phyloP scores from a whole-genome alignment of 1,140 invertebrate genomes.

The Capitella teleta region DNA sequence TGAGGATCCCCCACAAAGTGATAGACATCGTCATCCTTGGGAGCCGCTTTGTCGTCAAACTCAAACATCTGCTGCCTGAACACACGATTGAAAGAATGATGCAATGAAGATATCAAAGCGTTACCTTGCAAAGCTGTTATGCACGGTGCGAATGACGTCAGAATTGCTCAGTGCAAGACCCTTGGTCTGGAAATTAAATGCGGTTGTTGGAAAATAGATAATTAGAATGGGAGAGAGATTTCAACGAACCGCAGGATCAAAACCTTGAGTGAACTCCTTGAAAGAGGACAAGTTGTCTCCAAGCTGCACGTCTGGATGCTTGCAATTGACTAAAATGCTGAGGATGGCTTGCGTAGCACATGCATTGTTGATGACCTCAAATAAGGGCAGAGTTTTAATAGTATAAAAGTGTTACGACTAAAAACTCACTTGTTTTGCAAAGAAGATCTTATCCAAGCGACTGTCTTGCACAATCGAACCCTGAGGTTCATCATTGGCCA shows the following conservation, averaged over 20 bases:
- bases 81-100: too few species aligned
- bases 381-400: too few species aligned
- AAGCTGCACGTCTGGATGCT: slow-evolving; percentile 72
- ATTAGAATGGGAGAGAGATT: not conserved
- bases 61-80: slow-evolving; percentile 87
- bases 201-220: not conserved
- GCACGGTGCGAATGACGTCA: slow-evolving; percentile 81
- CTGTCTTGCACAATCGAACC: slow-evolving; percentile 74
- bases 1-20: slow-evolving; percentile 99
- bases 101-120: too few species aligned
- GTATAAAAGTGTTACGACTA: too few species aligned
- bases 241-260: slow-evolving; percentile 70
- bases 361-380: slow-evolving; percentile 97
- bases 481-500: slow-evolving; percentile 72
- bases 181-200: slow-evolving; percentile 56
- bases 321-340: slow-evolving; percentile 84
- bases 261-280: slow-evolving; percentile 84
- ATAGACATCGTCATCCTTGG: slow-evolving; percentile 92
- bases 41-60: slow-evolving; percentile 67
- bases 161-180: slow-evolving; percentile 93
- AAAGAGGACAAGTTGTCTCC: slow-evolving; percentile 80
- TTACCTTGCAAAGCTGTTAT: slow-evolving; percentile 89
- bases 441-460: slow-evolving; percentile 77
- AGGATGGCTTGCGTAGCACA: slow-evolving; percentile 98
- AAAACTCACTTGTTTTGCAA: slow-evolving; percentile 80